phyloP scores from a whole-genome alignment of 2,113 vertebrate genomes.

The Equus przewalskii region DNA sequence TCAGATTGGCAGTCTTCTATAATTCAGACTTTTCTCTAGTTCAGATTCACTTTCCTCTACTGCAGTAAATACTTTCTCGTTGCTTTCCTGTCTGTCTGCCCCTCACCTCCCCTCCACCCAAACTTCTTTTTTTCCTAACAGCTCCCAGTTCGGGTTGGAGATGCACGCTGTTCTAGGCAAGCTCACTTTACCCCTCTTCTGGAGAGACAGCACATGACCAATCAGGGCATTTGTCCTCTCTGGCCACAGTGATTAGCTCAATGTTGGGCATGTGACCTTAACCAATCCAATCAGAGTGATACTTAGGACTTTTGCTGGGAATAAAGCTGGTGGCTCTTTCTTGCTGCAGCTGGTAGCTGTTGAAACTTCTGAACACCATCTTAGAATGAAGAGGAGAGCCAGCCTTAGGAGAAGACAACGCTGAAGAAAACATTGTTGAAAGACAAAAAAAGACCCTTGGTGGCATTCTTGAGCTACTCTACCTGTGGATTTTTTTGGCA shows the following conservation, averaged over 20 bases:
- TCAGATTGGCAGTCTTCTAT: neutral
- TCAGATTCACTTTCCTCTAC: neutral
- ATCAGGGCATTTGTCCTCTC: neutral
- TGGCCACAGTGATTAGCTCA: neutral
- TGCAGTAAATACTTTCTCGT: neutral
- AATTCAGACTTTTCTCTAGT: neutral
- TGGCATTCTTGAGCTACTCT: neutral
- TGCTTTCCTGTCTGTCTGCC: neutral
- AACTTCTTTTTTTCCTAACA: neutral
- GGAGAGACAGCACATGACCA: neutral
- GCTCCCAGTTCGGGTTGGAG: neutral
- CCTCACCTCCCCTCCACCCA: rapidly evolving
- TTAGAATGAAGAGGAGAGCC: neutral
- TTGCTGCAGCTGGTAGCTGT: neutral
- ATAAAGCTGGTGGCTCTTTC: neutral
- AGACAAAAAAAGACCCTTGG: neutral
- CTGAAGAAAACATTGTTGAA: neutral
- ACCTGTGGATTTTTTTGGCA: slow-evolving; percentile 50
- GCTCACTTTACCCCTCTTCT: neutral
- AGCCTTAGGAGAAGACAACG: neutral
- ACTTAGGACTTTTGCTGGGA: neutral
- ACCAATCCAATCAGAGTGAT: neutral
- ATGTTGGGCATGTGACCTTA: neutral
- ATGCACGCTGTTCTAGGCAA: neutral
- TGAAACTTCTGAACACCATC: neutral